Conservation (phyloP, 1,140 invertebrate species). For the Atta texana region DNA sequence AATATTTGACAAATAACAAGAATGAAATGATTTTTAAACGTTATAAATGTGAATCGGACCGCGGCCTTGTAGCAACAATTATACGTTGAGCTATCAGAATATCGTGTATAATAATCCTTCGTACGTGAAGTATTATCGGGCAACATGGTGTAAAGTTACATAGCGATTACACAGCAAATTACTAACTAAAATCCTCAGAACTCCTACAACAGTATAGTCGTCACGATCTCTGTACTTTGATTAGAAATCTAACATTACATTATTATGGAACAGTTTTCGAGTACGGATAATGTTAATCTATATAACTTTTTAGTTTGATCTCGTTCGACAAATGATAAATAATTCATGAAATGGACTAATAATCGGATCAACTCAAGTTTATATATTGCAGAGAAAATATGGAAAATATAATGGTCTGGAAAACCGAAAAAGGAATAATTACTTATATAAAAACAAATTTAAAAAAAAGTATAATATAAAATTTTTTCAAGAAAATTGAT, state of each 20-base stretch:
- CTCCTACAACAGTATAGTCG: constrained; percentile 23
- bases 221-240: constrained; percentile 48
- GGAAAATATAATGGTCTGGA: too few species aligned
- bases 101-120: constrained; percentile 24
- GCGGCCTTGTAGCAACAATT: neutral
- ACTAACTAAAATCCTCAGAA: constrained; percentile 55
- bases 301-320: constrained; percentile 7
- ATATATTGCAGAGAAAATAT: too few species aligned
- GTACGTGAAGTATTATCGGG: constrained; percentile 9
- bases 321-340: neutral
- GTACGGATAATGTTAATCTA: constrained; percentile 39
- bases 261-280: constrained; percentile 41
- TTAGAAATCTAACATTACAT: constrained; percentile 1
- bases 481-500: too few species aligned
- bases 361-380: neutral
- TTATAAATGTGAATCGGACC: too few species aligned
- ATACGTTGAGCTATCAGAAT: neutral
- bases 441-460: too few species aligned
- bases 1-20: too few species aligned
- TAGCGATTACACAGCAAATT: constrained; percentile 36
- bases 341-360: constrained; percentile 1
- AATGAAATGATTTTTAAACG: too few species aligned
- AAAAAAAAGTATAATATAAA: too few species aligned
- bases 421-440: too few species aligned
- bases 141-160: constrained; percentile 34